These are phyloP conservation scores for Conistra vaccinii DNA, from an alignment of 2,888 invertebrate genomes.

Conservation along the genomic window DNA sequence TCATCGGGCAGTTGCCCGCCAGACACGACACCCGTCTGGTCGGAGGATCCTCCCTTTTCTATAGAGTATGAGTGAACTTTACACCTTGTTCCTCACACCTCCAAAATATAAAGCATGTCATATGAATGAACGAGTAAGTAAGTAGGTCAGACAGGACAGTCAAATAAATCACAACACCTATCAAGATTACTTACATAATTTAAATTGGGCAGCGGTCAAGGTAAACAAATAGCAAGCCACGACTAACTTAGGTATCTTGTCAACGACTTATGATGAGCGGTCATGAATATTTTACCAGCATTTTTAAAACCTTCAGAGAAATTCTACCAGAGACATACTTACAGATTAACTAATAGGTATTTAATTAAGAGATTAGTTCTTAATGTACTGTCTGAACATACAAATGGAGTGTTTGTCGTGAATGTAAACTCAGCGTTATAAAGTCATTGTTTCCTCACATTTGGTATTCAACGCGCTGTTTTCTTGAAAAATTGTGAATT, in stretches of 20 bases:
- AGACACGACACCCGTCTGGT: too few species aligned
- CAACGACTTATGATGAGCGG: too few species aligned
- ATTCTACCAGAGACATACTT: not conserved
- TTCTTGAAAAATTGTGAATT: slow-evolving; percentile 81
- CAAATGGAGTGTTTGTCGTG: slow-evolving; percentile 55
- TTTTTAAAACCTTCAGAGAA: not conserved
- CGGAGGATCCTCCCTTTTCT: too few species aligned
- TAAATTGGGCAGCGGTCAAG: slow-evolving; percentile 25
- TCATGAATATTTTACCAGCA: not conserved
- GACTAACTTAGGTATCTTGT: not conserved
- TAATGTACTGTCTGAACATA: slow-evolving; percentile 43
- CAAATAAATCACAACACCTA: slow-evolving; percentile 6
- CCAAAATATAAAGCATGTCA: too few species aligned
- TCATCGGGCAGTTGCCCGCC: too few species aligned
- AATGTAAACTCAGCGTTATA: slow-evolving; percentile 65
- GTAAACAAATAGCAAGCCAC: not conserved
- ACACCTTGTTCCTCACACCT: too few species aligned
- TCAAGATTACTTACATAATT: not conserved
- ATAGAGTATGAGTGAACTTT: too few species aligned
- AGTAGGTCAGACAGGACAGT: not conserved
- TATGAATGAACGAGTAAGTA: not conserved
- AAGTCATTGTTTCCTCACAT: slow-evolving; percentile 71
- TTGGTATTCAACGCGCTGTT: slow-evolving; percentile 80
- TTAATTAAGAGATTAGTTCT: slow-evolving; percentile 14
- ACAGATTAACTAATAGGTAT: not conserved